Base-by-base conservation (phyloP, 2,888 invertebrate genomes). In the Drosophila setosimentum region DNA sequence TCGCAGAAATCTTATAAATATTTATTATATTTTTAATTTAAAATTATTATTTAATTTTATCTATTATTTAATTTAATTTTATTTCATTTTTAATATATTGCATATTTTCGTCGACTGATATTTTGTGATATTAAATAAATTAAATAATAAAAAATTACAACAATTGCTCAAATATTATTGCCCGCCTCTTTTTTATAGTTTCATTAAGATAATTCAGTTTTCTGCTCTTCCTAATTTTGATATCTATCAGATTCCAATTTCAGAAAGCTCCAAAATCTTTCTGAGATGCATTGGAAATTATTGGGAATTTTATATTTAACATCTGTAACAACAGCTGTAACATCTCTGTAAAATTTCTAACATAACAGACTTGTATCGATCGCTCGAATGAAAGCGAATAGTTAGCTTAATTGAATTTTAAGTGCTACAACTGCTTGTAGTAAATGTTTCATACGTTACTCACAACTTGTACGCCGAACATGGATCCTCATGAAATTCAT, bases 401-500 rank as follows among this genome's bases (percentile, higher is more conserved):
- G 45, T 45, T 21, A 3, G 33, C 13, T 24, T 16, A 21, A 45
- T 24, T 45, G 1, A 21, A 45, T 21, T 7, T 45, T 7, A 45
- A 21, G 7, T 21, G 21, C 21, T 21, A 42, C 5, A 11, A 21
- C 4, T 24, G 16, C 45, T 24, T 45, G 7, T 45, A 24, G 24
- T 24, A 45, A 24, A 29, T 51, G 37, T 29, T 11, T 70, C 61
- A 80, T 71, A 84, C 75, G 78, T 68, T 82, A 92, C 93, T 92
- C 82, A 93, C 93, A 93, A 73, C 90, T 93, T 93, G 71, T 88
- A 93, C 21, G 91, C 82, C 24, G 86, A 78, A 27, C 75, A 87
- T 0, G 88, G 90, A 63, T 92, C 91, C 21, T 93, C 92, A 11
- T 91, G 91, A 53, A 91, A 91, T 30, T 93, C 92, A 30, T 92